phyloP scores from a whole-genome alignment of 1,140 invertebrate species.

The Calliopsis andreniformis region DNA sequence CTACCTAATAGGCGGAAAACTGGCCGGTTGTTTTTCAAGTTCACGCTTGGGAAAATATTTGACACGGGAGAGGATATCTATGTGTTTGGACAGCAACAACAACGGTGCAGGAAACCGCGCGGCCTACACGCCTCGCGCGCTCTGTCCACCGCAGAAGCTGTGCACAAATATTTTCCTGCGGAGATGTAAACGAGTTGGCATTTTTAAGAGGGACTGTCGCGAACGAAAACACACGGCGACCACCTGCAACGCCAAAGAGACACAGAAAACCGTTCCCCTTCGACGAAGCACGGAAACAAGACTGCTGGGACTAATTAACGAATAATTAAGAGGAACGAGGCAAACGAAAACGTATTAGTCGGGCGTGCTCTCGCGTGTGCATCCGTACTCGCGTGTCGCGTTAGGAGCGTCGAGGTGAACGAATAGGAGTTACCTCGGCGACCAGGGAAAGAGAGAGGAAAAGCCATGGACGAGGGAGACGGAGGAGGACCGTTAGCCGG shows the following conservation, averaged over 20 bases:
- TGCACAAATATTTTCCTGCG: slow-evolving; percentile 37
- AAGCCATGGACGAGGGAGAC: slow-evolving; percentile 34
- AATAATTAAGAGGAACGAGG: slow-evolving; percentile 9
- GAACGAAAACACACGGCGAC: background rate
- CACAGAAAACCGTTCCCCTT: background rate
- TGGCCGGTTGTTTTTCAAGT: slow-evolving; percentile 25
- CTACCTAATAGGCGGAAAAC: slow-evolving; percentile 22
- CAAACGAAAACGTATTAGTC: background rate
- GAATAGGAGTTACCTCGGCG: slow-evolving; percentile 8
- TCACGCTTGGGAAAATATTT: slow-evolving; percentile 42
- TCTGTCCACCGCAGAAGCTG: background rate
- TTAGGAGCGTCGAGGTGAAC: slow-evolving; percentile 28
- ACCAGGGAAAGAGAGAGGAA: slow-evolving; percentile 30
- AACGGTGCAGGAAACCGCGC: background rate
- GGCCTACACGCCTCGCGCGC: background rate
- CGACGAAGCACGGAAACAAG: background rate
- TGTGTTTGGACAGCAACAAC: slow-evolving; percentile 24
- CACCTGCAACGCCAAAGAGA: background rate
- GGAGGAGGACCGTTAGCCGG: slow-evolving; percentile 28
- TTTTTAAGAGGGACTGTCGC: slow-evolving; percentile 29
- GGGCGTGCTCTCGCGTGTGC: slow-evolving; percentile 1
- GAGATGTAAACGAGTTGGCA: slow-evolving; percentile 17
- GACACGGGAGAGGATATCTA: background rate
- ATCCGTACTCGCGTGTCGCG: background rate
- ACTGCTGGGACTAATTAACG: slow-evolving; percentile 8